Evolutionary conservation across 2,113 vertebrate species (phyloP).

Genomic region (Semicossyphus pulcher): DNA sequence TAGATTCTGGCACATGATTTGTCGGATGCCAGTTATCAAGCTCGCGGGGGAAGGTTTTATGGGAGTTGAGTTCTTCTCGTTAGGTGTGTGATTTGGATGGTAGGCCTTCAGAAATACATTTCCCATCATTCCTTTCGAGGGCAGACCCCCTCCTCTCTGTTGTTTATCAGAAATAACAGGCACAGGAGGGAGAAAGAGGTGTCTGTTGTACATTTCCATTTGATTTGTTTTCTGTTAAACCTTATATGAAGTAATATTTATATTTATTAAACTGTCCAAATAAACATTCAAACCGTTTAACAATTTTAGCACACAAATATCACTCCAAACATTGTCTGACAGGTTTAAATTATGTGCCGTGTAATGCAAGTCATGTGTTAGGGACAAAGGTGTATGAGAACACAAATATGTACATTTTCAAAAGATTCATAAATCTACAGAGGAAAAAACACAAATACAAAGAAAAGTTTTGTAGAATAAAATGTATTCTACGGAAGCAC

Average conservation of each 20-base stretch:
- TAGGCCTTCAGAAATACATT: slow-evolving; percentile 43
- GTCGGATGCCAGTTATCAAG: background rate
- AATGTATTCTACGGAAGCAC: background rate
- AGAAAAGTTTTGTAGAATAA: background rate
- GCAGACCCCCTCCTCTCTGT: slow-evolving; percentile 37
- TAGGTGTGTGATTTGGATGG: rapidly evolving
- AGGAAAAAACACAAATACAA: background rate
- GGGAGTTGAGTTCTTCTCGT: slow-evolving; percentile 64
- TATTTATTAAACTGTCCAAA: background rate
- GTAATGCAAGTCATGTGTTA: background rate
- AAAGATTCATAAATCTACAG: background rate
- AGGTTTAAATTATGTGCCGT: background rate
- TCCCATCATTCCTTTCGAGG: slow-evolving; percentile 53
- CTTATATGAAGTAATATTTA: background rate
- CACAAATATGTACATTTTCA: background rate
- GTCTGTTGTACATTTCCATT: background rate
- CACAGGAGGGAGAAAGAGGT: slow-evolving; percentile 9
- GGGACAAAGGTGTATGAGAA: background rate
- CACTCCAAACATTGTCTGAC: background rate
- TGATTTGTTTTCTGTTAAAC: background rate
- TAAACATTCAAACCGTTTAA: background rate
- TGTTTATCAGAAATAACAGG: slow-evolving; percentile 77
- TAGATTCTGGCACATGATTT: slow-evolving; percentile 22
- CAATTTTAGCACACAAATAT: background rate
- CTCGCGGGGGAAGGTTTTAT: background rate